Conservation (phyloP, 2,797 vertebrate genomes). For the Ispidina picta region DNA sequence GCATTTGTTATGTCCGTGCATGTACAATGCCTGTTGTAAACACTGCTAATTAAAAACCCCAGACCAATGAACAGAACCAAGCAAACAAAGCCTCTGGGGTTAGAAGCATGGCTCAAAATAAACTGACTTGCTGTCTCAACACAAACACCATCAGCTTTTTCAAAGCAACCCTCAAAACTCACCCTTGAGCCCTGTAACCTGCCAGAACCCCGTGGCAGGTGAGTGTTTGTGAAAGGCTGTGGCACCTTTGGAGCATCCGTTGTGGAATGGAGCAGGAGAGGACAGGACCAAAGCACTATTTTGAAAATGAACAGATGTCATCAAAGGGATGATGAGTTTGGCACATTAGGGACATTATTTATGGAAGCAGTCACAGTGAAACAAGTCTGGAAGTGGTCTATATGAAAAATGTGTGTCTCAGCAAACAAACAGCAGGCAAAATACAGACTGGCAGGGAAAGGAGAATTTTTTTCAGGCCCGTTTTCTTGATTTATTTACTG, state of each 20-base stretch:
- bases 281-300: background rate
- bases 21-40: background rate
- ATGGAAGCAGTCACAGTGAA: background rate
- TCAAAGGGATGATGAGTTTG: background rate
- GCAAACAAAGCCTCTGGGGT: background rate
- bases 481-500: background rate
- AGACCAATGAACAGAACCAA: background rate
- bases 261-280: background rate
- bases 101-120: background rate
- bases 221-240: background rate
- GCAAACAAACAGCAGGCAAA: background rate
- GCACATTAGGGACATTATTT: background rate
- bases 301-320: background rate
- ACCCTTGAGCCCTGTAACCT: background rate
- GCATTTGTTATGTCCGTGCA: background rate
- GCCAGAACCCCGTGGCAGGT: background rate
- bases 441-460: background rate
- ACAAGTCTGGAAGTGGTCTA: background rate
- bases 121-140: fast-evolving
- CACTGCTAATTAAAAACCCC: background rate
- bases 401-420: background rate
- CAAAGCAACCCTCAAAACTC: background rate
- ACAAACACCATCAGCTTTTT: background rate
- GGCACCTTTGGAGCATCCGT: background rate
- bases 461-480: background rate